phyloP scores from a whole-genome alignment of 2,797 vertebrate species.

The Syndactyla subalaris region DNA sequence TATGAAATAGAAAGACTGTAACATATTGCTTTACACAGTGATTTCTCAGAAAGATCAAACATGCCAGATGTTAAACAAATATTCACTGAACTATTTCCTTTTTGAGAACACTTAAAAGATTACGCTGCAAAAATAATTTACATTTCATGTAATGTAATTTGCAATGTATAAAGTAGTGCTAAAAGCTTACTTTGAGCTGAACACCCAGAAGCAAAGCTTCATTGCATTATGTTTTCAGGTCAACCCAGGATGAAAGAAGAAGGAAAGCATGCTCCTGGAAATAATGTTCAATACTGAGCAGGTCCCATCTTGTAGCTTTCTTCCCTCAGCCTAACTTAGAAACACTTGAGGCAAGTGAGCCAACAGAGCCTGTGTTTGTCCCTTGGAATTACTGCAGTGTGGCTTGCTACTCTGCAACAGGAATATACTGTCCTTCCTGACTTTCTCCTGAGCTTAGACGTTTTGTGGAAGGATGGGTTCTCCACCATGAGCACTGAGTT shows the following conservation, averaged over 20 bases:
- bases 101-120: conserved; percentile 28
- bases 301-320: background rate
- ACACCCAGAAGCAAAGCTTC: conserved; percentile 46
- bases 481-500: background rate
- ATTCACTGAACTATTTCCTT: background rate
- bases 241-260: conserved; percentile 13
- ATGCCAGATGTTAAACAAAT: background rate
- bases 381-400: background rate
- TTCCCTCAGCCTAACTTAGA: background rate
- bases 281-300: background rate
- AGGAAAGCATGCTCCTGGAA: background rate
- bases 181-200: background rate
- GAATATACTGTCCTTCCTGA: background rate
- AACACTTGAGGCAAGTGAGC: background rate
- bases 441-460: background rate
- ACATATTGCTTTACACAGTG: background rate
- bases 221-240: background rate
- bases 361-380: background rate
- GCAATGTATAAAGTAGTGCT: background rate
- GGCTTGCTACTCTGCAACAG: background rate
- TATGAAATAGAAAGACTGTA: background rate
- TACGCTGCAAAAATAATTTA: background rate
- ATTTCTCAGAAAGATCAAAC: conserved; percentile 10
- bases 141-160: conserved; percentile 26
- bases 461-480: background rate